Evolutionary conservation across 2,888 invertebrate species (phyloP).

Genomic region (Candidula unifasciata): DNA sequence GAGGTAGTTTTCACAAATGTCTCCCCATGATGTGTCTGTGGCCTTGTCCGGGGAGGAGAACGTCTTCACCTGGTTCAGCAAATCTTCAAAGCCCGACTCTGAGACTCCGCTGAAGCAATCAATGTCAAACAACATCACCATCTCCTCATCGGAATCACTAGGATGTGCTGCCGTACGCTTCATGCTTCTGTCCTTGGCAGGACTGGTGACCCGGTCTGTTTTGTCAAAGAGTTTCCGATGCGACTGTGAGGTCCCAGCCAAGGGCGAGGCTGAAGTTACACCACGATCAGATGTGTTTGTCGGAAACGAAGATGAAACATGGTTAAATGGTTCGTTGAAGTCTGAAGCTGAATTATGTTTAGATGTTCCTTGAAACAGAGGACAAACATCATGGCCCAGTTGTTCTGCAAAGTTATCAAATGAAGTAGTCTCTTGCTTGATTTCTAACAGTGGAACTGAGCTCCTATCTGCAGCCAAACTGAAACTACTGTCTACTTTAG

Average conservation of each 20-base stretch:
- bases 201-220: neutral
- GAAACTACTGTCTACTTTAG: constrained; percentile 63
- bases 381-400: constrained; percentile 44
- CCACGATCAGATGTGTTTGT: no score
- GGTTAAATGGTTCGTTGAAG: neutral
- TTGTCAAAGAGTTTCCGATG: constrained; percentile 27
- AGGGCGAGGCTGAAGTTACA: constrained; percentile 41
- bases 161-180: neutral
- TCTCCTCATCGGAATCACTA: constrained; percentile 52
- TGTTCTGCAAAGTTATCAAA: constrained; percentile 62
- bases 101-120: neutral
- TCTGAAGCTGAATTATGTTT: neutral
- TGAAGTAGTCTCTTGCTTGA: constrained; percentile 56
- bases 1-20: constrained; percentile 64
- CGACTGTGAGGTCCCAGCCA: constrained; percentile 60
- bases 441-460: constrained; percentile 59
- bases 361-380: neutral
- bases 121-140: neutral
- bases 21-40: constrained; percentile 68
- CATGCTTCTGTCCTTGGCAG: neutral
- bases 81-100: constrained; percentile 22
- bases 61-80: constrained; percentile 42
- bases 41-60: constrained; percentile 66
- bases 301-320: neutral
- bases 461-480: constrained; percentile 61